Conservation (phyloP, 2,888 invertebrate species). For the Anoplius nigerrimus region DNA sequence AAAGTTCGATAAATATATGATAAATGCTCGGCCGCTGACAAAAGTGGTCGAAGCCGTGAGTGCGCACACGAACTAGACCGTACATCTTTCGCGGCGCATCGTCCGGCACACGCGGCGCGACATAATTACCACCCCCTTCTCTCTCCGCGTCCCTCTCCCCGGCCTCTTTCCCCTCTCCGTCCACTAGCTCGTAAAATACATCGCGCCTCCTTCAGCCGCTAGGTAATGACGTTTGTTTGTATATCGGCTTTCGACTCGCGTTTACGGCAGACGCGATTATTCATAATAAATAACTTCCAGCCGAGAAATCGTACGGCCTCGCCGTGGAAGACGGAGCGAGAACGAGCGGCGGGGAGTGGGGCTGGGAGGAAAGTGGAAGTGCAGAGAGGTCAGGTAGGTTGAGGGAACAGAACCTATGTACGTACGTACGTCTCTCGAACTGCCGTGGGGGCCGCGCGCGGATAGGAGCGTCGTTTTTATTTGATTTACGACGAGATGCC, state of each 20-base stretch:
- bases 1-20: too few species aligned
- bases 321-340: neutral
- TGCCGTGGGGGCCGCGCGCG: conserved; percentile 33
- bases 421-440: neutral
- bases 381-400: neutral
- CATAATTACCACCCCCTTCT: conserved; percentile 62
- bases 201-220: conserved; percentile 37
- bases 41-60: too few species aligned
- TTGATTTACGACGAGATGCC: conserved; percentile 52
- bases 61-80: conserved; percentile 19
- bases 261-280: conserved; percentile 52
- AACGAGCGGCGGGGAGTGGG: neutral
- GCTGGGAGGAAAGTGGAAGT: neutral
- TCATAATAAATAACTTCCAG: conserved; percentile 54
- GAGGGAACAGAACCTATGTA: neutral
- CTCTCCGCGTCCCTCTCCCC: too few species aligned
- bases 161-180: too few species aligned
- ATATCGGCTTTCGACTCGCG: conserved; percentile 41
- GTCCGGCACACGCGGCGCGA: conserved; percentile 42
- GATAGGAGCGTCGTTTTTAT: conserved; percentile 47
- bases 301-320: neutral
- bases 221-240: conserved; percentile 48
- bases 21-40: too few species aligned
- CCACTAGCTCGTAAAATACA: conserved; percentile 51
- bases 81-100: conserved; percentile 41